These are phyloP conservation scores for Rhizomys pruinosus DNA, from an alignment of 2,113 vertebrate species.

Conservation along the genomic window DNA sequence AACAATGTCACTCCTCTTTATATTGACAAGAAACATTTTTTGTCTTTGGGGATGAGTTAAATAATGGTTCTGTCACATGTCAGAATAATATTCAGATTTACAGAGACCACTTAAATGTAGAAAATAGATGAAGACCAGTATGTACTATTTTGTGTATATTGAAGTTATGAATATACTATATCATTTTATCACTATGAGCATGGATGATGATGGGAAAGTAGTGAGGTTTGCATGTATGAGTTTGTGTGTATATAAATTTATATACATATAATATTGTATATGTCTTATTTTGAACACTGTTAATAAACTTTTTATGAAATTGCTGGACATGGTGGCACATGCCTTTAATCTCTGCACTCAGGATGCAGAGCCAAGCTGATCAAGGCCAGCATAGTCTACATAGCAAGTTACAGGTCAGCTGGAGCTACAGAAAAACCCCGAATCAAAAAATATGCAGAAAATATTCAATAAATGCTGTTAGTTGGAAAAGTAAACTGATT, in stretches of 20 bases:
- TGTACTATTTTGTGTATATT: background rate
- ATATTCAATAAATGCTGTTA: background rate
- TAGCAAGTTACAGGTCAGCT: too few species aligned
- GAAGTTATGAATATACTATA: background rate
- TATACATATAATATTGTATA: background rate
- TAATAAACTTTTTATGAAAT: constrained; percentile 21
- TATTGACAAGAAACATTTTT: background rate
- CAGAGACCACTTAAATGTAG: background rate
- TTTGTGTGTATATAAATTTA: background rate
- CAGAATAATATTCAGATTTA: background rate
- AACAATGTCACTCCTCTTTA: background rate
- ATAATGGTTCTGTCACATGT: background rate
- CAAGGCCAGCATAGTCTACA: too few species aligned
- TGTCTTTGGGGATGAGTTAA: background rate
- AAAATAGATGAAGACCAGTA: background rate
- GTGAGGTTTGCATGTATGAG: background rate
- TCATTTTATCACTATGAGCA: background rate
- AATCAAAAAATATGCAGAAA: background rate
- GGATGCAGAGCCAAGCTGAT: too few species aligned
- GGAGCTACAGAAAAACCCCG: too few species aligned
- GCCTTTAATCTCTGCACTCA: too few species aligned
- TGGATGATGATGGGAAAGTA: background rate
- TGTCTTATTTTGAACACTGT: background rate
- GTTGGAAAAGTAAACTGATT: constrained; percentile 1
- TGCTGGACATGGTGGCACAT: background rate